Evolutionary conservation across 30 jellyfish, hydroid and myxozoan genomes (phyloP).

Genomic region (Hydractinia echinata): DNA sequence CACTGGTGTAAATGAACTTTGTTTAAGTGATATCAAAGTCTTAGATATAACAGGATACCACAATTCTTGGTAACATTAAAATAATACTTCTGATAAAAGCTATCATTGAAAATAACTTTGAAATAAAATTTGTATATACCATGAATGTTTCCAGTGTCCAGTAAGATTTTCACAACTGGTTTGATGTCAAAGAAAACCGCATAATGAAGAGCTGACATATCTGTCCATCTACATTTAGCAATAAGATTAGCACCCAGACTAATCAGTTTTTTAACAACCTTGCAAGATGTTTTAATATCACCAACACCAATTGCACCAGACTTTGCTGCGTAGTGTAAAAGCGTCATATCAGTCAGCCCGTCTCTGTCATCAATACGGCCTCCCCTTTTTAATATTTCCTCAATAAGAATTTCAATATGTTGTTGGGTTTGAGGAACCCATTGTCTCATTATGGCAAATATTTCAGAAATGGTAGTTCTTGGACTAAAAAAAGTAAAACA

Average conservation of each 20-base stretch:
- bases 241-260: conserved; percentile 26
- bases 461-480: conserved; percentile 53
- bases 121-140: conserved; percentile 29
- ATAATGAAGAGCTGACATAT: conserved; percentile 78
- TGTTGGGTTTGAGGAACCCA: conserved; percentile 93
- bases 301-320: conserved; percentile 78
- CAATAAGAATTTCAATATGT: conserved; percentile 46
- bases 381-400: conserved; percentile 63
- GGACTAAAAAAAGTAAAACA: conserved; percentile 38
- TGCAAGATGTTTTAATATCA: conserved; percentile 10
- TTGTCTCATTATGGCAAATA: conserved; percentile 80
- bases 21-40: no score
- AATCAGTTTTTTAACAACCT: background rate
- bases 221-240: conserved; percentile 88
- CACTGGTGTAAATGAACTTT: no score
- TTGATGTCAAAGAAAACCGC: conserved; percentile 73
- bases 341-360: conserved; percentile 80
- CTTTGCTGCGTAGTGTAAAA: conserved; percentile 69
- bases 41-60: no score
- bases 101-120: no score
- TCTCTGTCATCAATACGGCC: conserved; percentile 68
- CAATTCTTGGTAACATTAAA: no score
- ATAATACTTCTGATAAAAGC: no score
- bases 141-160: conserved; percentile 40
- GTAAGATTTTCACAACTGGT: conserved; percentile 44